A percentile compares a stretch with the other conserved stretches of the same genome.
phyloP scores from a whole-genome alignment of 1,140 invertebrate species.

The Maconellicoccus hirsutus region DNA sequence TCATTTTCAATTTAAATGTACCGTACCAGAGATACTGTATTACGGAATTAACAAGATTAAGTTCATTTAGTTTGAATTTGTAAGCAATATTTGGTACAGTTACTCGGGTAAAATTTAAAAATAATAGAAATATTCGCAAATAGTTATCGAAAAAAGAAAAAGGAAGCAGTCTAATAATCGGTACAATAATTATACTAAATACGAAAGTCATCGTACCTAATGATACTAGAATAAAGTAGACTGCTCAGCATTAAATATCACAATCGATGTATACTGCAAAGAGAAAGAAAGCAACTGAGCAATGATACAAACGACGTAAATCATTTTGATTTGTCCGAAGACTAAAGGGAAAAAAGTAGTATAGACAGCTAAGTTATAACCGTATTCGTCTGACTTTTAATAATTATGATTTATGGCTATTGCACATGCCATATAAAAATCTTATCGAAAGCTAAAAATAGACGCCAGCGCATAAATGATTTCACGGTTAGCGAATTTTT shows the following conservation, averaged over 20 bases:
- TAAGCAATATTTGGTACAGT: too few species aligned
- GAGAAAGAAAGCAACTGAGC: background rate
- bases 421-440: background rate
- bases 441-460: background rate
- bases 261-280: background rate
- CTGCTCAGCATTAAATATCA: too few species aligned
- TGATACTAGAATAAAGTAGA: background rate
- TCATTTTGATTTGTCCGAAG: background rate
- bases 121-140: too few species aligned
- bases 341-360: background rate
- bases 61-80: too few species aligned
- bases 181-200: background rate
- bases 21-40: too few species aligned
- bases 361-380: background rate
- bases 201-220: background rate
- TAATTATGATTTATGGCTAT: background rate
- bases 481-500: conserved; percentile 7
- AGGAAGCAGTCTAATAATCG: too few species aligned
- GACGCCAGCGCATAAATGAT: conserved; percentile 7
- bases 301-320: background rate
- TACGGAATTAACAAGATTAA: too few species aligned
- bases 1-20: too few species aligned
- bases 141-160: too few species aligned
- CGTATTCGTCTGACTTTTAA: background rate
- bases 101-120: too few species aligned